A percentile compares a stretch with the other conserved stretches of the same genome.
Conservation (phyloP, 2,797 vertebrate genomes). For the Serranus cabrilla region DNA sequence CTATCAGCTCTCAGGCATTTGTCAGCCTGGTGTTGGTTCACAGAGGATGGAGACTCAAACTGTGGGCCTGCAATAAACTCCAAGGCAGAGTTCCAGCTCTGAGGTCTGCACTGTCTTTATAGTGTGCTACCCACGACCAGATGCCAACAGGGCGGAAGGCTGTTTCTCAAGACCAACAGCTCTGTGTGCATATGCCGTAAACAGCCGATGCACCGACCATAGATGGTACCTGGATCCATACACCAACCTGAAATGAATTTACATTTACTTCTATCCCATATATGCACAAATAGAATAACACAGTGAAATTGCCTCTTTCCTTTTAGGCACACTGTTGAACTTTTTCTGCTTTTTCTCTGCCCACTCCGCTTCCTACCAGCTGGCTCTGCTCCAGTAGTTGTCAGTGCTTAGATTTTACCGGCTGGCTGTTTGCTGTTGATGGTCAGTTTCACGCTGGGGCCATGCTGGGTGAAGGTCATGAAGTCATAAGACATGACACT, state of each 20-base stretch:
- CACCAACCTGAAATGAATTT: neutral
- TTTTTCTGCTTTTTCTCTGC: neutral
- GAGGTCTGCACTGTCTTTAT: slow-evolving; percentile 27
- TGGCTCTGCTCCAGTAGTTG: slow-evolving; percentile 48
- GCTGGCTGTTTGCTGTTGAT: slow-evolving; percentile 45
- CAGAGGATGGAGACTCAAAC: slow-evolving; percentile 53
- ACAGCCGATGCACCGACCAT: neutral
- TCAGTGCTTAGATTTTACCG: slow-evolving; percentile 43
- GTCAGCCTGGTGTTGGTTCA: slow-evolving; percentile 65
- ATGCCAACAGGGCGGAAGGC: slow-evolving; percentile 25
- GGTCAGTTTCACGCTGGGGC: slow-evolving; percentile 53
- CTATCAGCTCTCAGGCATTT: slow-evolving; percentile 73
- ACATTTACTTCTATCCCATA: slow-evolving; percentile 25
- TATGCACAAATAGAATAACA: slow-evolving; percentile 27
- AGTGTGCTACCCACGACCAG: slow-evolving; percentile 18
- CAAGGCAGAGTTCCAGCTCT: slow-evolving; percentile 41
- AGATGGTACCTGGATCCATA: neutral
- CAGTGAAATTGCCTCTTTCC: slow-evolving; percentile 22
- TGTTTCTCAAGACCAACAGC: slow-evolving; percentile 30
- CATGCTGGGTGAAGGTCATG: slow-evolving; percentile 52
- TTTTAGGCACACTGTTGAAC: slow-evolving; percentile 27
- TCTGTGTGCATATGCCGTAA: slow-evolving; percentile 21
- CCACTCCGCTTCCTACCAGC: slow-evolving; percentile 19
- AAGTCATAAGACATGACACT: slow-evolving; percentile 34
- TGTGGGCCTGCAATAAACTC: slow-evolving; percentile 54